Evolutionary conservation across 2,888 invertebrate species (phyloP), one percentile per base, ranked within the genome.

Genomic region (Limnephilus auricula): DNA sequence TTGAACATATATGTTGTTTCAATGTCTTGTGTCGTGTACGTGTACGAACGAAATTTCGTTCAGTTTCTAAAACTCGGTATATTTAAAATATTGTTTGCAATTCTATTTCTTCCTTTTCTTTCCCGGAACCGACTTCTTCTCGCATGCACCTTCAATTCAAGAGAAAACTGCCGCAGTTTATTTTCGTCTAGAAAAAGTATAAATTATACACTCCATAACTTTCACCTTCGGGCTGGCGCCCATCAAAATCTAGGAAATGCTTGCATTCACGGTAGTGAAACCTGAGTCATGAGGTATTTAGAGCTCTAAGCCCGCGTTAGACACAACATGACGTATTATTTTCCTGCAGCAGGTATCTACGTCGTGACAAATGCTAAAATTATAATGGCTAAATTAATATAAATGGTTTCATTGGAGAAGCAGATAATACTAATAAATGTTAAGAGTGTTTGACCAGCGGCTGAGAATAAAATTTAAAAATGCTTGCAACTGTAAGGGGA

Each of bases 191-290:
- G n/a, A 65, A 65, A 65, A 65, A 65, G 6, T 18, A 50, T 50
- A 50, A 50, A 50, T 65, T 65, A 65, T 65, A 65, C 65, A 65
- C 65, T 65, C 65, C 9, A 65, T 65, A 65, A 65, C 65, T 65
- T 65, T 65, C 65, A 65, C 65, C 65, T 65, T 65, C 65, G 65
- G 65, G 65, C 65, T 65, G 65, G 65, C 65, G 65, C 65, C 65
- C 65, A 65, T 65, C 65, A 65, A 65, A 65, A 65, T 65, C 65
- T 65, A 65, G 65, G 65, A 65, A 65, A 65, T 65, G 25, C 65
- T 65, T 25, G 65, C 65, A 25, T 65, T 65, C 65, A 65, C 65
- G 65, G 65, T 65, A 65, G 65, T 25, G 65, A 65, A n/a, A 65
- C n/a, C 65, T 65, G 65, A 65, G 65, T 65, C 65, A 65, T n/a